Base-by-base conservation (phyloP, 2,797 vertebrate genomes). In the Ctenopoma multispine region DNA sequence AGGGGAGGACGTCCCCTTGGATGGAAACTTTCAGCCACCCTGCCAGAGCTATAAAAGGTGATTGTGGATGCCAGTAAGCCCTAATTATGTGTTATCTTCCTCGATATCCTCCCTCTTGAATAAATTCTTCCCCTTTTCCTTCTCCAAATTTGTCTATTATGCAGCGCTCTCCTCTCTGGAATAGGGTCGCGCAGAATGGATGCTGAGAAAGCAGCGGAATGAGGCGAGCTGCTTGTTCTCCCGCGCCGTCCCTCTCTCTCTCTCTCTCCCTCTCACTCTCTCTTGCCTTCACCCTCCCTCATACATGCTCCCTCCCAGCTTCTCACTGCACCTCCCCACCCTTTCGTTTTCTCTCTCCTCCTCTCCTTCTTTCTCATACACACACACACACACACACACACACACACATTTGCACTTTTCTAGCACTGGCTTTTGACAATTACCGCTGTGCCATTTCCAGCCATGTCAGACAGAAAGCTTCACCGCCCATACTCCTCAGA, bases 11-110 rank as follows among this genome's bases (percentile, higher is more conserved):
- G 67, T 47, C 77, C 79, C 80, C 77, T 79, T 69, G 49, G 81
- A 79, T 71, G 83, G 80, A 93, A 91, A 92, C 90, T 95, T 94
- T 92, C 84, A 87, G 75, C 69, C 78, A 80, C 85, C 90, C 75
- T 73, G 57, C 60, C 61, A 71, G 70, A 86, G 80, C 79, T 62
- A 17, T 38, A 46, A 61, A 63, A 72, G 59, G 44, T 78, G 71
- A 69, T 13, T 64, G 56, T 60, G 63, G 72, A 82, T 60, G 53
- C 50, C 61, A 55, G 21, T 56, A 18, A 84, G 72, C 57, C 69
- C 55, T 34, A 63, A 61, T 83, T 69, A 62, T 47, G 38, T 53
- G 62, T 67, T 77, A 67, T 87, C 87, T 81, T 87, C 85, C 83
- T 87, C 56, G 57, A 81, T 82, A 87, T 88, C 82, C 80, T 82